These are phyloP conservation scores for Centropus unirufus DNA, from an alignment of 2,113 vertebrate genomes.

Conservation along the genomic window DNA sequence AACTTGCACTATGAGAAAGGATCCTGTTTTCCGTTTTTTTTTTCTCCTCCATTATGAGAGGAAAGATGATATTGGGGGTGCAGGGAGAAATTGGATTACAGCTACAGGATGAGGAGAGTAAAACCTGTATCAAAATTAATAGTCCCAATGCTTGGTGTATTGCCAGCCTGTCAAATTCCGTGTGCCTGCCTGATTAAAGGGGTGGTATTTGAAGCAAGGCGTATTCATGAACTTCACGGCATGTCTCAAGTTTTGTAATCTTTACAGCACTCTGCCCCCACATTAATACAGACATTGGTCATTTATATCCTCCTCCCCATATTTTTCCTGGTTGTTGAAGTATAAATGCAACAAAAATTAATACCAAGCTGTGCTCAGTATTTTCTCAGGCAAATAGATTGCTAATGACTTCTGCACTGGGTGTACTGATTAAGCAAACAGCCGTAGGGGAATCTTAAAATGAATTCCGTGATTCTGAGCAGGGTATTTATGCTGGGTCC, in stretches of 20 bases:
- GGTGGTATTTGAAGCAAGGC: not conserved
- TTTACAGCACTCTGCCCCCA: not conserved
- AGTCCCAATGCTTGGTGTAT: not conserved
- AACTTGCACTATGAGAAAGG: not conserved
- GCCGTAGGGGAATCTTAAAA: conserved; percentile 31
- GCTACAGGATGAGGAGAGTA: not conserved
- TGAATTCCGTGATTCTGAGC: not conserved
- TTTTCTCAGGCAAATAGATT: conserved; percentile 31
- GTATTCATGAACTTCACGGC: not conserved
- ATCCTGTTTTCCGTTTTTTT: not conserved
- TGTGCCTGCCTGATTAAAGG: not conserved
- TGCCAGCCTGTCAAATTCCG: not conserved
- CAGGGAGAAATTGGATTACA: not conserved
- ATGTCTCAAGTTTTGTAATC: not conserved
- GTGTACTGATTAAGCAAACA: conserved; percentile 59
- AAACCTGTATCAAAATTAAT: not conserved
- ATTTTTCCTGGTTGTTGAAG: not conserved
- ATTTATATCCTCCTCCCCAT: not conserved
- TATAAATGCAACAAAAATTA: not conserved
- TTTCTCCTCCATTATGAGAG: not conserved
- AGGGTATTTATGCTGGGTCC: conserved; percentile 21
- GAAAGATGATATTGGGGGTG: accelerated
- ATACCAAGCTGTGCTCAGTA: not conserved
- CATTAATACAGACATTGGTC: not conserved
- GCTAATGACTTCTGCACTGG: conserved; percentile 44